Conservation (phyloP, 2,797 vertebrate species). For the Denticeps clupeoides region DNA sequence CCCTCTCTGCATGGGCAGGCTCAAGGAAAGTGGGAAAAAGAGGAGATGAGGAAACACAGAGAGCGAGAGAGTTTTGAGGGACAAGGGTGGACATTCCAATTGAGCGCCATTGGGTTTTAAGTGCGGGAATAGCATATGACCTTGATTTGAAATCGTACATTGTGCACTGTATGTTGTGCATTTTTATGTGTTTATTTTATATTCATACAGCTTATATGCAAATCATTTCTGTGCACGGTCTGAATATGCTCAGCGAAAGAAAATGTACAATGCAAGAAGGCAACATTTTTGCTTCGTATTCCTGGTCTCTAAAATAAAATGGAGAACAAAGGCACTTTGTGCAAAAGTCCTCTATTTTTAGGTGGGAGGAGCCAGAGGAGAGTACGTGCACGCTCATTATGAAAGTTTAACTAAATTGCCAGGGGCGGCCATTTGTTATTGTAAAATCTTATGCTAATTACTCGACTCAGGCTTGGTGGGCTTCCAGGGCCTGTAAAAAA, state of each 20-base stretch:
- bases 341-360: too few relatives aligned
- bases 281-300: too few relatives aligned
- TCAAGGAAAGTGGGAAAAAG: neutral
- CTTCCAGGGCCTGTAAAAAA: constrained; percentile 51
- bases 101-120: constrained; percentile 2
- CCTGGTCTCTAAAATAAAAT: too few relatives aligned
- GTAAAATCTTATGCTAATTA: constrained; percentile 56
- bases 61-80: constrained; percentile 12
- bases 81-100: constrained; percentile 2
- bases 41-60: constrained; percentile 4
- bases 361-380: constrained; percentile 40
- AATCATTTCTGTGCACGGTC: too few relatives aligned
- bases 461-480: constrained; percentile 43
- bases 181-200: too few relatives aligned
- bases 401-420: constrained; percentile 44
- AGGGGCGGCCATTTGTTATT: constrained; percentile 46
- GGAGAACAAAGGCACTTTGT: too few relatives aligned
- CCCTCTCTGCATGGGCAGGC: constrained; percentile 8
- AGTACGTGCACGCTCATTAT: constrained; percentile 45
- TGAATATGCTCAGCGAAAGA: too few relatives aligned
- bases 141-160: constrained; percentile 23
- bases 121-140: constrained; percentile 32
- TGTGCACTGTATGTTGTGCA: too few relatives aligned
- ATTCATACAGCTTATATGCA: too few relatives aligned
- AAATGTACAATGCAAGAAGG: too few relatives aligned